A percentile compares a stretch with the other conserved stretches of the same genome.
These are phyloP conservation scores for Rotaria sp. DNA, from an alignment of 2,888 invertebrate genomes.

Conservation along the genomic window DNA sequence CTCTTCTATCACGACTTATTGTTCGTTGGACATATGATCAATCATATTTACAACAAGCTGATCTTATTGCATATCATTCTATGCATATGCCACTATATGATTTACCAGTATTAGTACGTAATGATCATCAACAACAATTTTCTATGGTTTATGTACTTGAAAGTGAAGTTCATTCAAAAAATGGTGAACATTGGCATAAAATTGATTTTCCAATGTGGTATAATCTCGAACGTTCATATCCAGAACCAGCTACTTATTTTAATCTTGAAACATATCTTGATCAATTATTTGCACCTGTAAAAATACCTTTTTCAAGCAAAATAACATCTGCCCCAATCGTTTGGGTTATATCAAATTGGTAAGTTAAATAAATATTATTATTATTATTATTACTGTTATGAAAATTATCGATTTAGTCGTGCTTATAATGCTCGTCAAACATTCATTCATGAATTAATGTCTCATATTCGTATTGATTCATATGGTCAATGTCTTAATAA, in stretches of 20 bases:
- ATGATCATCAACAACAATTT: not conserved
- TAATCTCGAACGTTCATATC: slow-evolving; percentile 38
- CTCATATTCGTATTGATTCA: slow-evolving; percentile 33
- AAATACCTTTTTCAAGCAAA: slow-evolving; percentile 31
- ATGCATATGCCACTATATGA: not conserved
- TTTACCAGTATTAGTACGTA: not conserved
- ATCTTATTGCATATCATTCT: not conserved
- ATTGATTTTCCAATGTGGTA: slow-evolving; percentile 41
- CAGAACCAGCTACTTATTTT: slow-evolving; percentile 40
- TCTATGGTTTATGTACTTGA: slow-evolving; percentile 35
- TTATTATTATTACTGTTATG: not conserved
- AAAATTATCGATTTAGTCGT: not conserved
- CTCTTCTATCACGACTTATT: not conserved
- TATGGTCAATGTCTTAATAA: slow-evolving; percentile 37
- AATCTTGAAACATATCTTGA: slow-evolving; percentile 27
- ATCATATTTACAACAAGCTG: not conserved
- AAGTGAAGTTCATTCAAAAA: slow-evolving; percentile 32
- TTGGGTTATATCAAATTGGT: slow-evolving; percentile 39
- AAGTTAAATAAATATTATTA: not conserved
- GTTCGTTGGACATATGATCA: not conserved
- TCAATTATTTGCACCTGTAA: slow-evolving; percentile 9
- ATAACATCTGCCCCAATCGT: not conserved
- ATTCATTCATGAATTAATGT: slow-evolving; percentile 34
- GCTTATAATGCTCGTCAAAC: slow-evolving; percentile 33
- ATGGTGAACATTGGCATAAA: slow-evolving; percentile 33